Evolutionary conservation across 2,797 vertebrate species (phyloP).

Genomic region (Galagoides demidoff): DNA sequence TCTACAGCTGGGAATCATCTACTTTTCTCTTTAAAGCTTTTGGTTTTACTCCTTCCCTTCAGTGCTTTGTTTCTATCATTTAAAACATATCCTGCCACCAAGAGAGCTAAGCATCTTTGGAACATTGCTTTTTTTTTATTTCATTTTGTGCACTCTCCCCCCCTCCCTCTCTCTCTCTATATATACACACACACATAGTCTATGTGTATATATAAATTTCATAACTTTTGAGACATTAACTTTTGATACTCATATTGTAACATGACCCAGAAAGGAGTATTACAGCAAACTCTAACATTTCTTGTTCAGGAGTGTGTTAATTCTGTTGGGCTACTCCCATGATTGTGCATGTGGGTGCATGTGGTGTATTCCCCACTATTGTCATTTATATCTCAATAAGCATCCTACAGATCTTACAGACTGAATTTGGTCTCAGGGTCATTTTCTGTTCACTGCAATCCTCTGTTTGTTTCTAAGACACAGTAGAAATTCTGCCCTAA

Average conservation of each 20-base stretch:
- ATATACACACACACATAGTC: accelerated
- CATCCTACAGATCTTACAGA: slow-evolving; percentile 10
- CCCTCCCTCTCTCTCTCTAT: too few relatives aligned
- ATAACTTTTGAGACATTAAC: not conserved
- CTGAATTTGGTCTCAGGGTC: not conserved
- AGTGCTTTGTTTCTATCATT: slow-evolving; percentile 57
- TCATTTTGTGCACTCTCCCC: not conserved
- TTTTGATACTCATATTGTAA: not conserved
- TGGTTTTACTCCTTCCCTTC: slow-evolving; percentile 58
- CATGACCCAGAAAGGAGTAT: not conserved
- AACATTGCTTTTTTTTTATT: slow-evolving; percentile 29
- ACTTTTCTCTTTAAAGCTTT: slow-evolving; percentile 63
- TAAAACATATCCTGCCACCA: slow-evolving; percentile 59
- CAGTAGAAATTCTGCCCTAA: not conserved
- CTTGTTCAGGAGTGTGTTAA: not conserved
- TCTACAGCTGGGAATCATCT: slow-evolving; percentile 26
- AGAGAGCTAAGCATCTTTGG: not conserved
- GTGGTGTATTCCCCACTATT: not conserved
- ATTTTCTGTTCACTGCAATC: slow-evolving; percentile 34
- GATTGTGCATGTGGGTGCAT: not conserved
- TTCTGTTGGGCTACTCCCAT: not conserved
- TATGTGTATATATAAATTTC: not conserved
- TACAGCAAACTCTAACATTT: slow-evolving; percentile 26
- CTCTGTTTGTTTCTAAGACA: slow-evolving; percentile 46
- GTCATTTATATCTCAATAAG: slow-evolving; percentile 37